These are phyloP conservation scores for Falcaria lacertinaria DNA, from an alignment of 2,888 invertebrate species.

Conservation along the genomic window DNA sequence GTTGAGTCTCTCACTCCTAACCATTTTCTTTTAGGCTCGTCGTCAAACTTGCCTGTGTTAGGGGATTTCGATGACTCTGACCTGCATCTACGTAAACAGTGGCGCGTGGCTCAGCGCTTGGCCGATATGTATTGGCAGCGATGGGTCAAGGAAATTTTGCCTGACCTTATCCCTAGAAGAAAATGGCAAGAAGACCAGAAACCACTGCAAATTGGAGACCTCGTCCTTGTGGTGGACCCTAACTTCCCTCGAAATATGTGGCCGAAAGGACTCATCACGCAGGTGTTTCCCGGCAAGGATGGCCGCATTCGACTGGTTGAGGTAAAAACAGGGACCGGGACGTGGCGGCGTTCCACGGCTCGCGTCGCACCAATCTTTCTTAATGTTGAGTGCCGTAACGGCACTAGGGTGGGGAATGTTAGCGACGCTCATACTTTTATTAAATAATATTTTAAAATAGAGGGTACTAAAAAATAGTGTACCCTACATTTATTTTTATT, in stretches of 20 bases:
- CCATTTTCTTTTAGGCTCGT: conserved; percentile 12
- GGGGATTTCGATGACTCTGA: conserved; percentile 4
- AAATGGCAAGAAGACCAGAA: conserved; percentile 6
- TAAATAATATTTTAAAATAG: no score
- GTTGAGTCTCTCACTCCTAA: conserved; percentile 21
- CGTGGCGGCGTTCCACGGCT: conserved; percentile 4
- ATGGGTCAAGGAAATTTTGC: conserved; percentile 10
- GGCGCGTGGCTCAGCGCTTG: conserved; percentile 8
- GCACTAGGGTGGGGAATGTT: conserved; percentile 2
- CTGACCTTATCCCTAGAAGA: conserved; percentile 4
- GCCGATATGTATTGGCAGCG: conserved; percentile 13
- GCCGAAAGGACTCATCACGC: neutral
- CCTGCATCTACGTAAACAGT: conserved; percentile 4
- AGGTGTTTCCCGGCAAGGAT: conserved; percentile 5
- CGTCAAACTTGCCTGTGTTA: conserved; percentile 2
- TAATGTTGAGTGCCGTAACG: conserved; percentile 2
- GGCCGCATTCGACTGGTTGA: conserved; percentile 7
- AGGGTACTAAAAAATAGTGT: no score
- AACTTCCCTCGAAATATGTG: conserved; percentile 4
- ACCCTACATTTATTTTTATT: no score
- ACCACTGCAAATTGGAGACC: conserved; percentile 8
- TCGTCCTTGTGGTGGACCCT: conserved; percentile 8
- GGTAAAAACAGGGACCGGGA: conserved; percentile 5
- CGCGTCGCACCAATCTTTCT: conserved; percentile 5
- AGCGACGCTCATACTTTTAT: no score